These are phyloP conservation scores for Heliconius melpomene DNA, from an alignment of 1,140 invertebrate species.

Conservation along the genomic window DNA sequence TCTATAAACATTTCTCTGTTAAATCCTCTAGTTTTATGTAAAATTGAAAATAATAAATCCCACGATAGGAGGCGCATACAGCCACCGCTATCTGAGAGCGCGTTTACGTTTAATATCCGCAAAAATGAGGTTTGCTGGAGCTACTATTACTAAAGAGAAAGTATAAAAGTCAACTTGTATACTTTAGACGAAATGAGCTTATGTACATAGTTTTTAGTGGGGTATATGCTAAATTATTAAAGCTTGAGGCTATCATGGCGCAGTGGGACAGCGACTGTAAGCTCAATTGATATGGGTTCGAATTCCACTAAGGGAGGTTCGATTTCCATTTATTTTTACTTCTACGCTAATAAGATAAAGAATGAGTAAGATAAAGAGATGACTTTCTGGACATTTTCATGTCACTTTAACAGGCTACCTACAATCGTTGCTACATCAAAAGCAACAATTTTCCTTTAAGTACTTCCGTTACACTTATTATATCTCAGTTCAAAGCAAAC, in stretches of 20 bases:
- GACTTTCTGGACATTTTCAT: too few relatives aligned
- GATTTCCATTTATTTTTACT: too few relatives aligned
- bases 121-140: constrained; percentile 1
- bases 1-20: constrained; percentile 10
- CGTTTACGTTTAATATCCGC: constrained; percentile 12
- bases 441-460: background rate
- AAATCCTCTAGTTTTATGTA: constrained; percentile 10
- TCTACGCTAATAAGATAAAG: too few relatives aligned
- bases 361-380: too few relatives aligned
- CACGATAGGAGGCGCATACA: constrained; percentile 8
- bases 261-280: background rate
- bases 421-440: too few relatives aligned
- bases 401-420: background rate
- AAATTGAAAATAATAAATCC: constrained; percentile 16
- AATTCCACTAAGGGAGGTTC: too few relatives aligned
- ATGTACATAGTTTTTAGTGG: background rate
- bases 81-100: constrained; percentile 6
- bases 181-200: background rate
- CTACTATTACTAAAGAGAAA: constrained; percentile 4
- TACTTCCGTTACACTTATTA: background rate
- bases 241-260: background rate
- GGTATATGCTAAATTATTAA: background rate
- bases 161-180: constrained; percentile 8
- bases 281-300: too few relatives aligned
- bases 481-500: background rate